Evolutionary conservation across 2,888 invertebrate species (phyloP).

Genomic region (Clitarchus hookeri): DNA sequence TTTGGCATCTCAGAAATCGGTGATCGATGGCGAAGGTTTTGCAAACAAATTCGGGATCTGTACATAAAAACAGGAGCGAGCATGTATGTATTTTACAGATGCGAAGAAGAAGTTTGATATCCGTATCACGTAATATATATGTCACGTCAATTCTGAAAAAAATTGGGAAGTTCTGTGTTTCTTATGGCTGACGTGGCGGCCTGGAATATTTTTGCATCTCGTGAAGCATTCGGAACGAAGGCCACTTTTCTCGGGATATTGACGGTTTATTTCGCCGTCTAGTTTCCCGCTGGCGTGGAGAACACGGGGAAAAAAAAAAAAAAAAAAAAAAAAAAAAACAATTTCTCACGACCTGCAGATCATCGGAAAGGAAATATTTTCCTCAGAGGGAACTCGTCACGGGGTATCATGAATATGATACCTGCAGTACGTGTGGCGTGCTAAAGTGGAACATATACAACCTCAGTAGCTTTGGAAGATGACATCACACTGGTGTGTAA

Average conservation of each 20-base stretch:
- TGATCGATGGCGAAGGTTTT: neutral
- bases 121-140: slow-evolving; percentile 2
- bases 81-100: neutral
- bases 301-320: too few relatives aligned
- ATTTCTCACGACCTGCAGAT: neutral
- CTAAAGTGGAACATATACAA: too few relatives aligned
- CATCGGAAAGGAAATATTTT: neutral
- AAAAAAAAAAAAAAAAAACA: neutral
- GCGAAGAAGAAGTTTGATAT: neutral
- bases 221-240: neutral
- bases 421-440: neutral
- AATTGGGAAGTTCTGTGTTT: neutral
- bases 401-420: neutral
- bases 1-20: neutral
- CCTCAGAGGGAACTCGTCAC: neutral
- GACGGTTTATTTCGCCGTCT: neutral
- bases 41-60: neutral
- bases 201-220: neutral
- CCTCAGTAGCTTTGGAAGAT: too few relatives aligned
- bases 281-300: neutral
- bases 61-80: neutral
- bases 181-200: neutral
- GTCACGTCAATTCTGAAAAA: neutral
- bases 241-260: neutral
- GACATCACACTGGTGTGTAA: too few relatives aligned